phyloP scores from a whole-genome alignment of 2,888 invertebrate species.

The Aleiodes leptofemur region DNA sequence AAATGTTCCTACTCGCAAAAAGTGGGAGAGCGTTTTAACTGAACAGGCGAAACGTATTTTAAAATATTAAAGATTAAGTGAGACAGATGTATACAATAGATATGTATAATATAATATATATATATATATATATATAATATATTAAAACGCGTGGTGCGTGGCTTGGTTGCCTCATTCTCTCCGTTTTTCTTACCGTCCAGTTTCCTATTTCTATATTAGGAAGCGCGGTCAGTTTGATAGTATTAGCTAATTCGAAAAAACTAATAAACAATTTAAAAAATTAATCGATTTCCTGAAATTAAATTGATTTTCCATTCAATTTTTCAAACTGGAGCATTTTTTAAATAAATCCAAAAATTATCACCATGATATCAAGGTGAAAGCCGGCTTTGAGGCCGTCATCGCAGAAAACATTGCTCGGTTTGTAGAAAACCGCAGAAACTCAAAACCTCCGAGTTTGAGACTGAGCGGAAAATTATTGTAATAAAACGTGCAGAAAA shows the following conservation, averaged over 20 bases:
- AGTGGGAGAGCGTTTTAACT: too few relatives aligned
- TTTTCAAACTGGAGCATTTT: too few relatives aligned
- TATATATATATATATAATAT: background rate
- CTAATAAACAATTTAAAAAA: background rate
- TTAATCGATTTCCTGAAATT: background rate
- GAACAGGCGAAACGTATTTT: too few relatives aligned
- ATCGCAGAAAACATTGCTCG: too few relatives aligned
- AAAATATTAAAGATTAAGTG: background rate
- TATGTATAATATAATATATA: too few relatives aligned
- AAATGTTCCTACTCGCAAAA: too few relatives aligned
- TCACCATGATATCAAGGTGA: background rate
- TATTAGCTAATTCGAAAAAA: background rate
- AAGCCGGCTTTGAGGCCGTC: background rate
- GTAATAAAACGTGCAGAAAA: too few relatives aligned
- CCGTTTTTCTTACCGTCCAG: slow-evolving; percentile 48
- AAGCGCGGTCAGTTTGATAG: slow-evolving; percentile 51
- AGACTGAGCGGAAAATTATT: too few relatives aligned
- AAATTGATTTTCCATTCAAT: background rate
- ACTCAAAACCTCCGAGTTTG: too few relatives aligned
- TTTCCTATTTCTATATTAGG: slow-evolving; percentile 57
- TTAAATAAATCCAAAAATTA: too few relatives aligned
- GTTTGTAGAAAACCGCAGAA: too few relatives aligned
- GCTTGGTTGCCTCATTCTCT: slow-evolving; percentile 49
- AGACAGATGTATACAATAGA: slow-evolving; percentile 16
- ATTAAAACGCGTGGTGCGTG: slow-evolving; percentile 21